Base-by-base conservation (phyloP, 1,140 invertebrate species). In the Philotrypesis tridentata region DNA sequence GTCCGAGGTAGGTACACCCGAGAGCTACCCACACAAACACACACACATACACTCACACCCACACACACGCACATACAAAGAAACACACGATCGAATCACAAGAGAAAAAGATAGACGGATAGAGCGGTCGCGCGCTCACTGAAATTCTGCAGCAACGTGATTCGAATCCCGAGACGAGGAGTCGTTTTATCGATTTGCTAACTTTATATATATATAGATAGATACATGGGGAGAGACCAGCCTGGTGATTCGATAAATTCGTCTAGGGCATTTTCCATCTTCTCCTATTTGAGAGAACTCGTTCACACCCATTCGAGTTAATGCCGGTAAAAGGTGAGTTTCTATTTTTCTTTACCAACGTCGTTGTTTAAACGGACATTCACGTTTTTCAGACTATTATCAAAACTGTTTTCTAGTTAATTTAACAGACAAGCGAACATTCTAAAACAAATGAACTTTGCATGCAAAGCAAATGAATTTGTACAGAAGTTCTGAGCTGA, bases 111-210 rank as follows among this genome's bases (percentile, higher is more conserved):
- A 65, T 9, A 12, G 61, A 65, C 23, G 61, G 48, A 55, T n/a
- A n/a, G 48, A 55, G 48, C 48, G 48, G 48, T 55, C 21, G 48
- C 43, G 43, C 43, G 43, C 48, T 55, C 48, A 21, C 77, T 79
- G 82, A 87, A 89, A 88, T 88, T 86, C 74, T 77, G 67, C 63
- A 55, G 29, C 48, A 85, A 85, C 86, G 88, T 88, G 87, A 89
- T 63, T 67, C 73, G 85, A 89, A 89, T 88, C 82, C 63, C 63
- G 70, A 76, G 60, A 61, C 61, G 61, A 68, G 68, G 78, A 82
- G 74, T 82, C 75, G 83, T 78, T 85, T 82, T 73, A 84, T 84
- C 71, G 85, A 83, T 84, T 83, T 3, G 84, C 73, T n/a, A 40
- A 61, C 68, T 80, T 71, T 40, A 43, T 72, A 43, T 77, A 72